These are phyloP conservation scores for Linepithema humile DNA, from an alignment of 1,140 invertebrate genomes.

Conservation along the genomic window DNA sequence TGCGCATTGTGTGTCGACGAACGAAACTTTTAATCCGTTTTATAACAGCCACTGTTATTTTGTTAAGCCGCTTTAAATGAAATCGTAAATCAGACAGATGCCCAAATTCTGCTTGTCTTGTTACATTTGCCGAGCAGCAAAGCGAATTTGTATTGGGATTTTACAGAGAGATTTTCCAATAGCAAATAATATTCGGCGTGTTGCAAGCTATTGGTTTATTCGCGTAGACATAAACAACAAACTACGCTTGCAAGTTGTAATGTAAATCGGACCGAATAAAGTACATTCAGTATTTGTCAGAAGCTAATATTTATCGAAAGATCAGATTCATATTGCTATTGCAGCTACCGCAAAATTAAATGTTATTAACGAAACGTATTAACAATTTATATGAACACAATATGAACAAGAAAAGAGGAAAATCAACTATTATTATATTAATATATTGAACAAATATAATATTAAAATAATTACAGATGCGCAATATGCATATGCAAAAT, in stretches of 20 bases:
- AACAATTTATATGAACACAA: not conserved
- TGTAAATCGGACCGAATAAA: slow-evolving; percentile 26
- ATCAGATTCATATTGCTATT: slow-evolving; percentile 8
- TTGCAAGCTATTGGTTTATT: slow-evolving; percentile 8
- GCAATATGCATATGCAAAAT: too few species aligned
- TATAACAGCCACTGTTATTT: not conserved
- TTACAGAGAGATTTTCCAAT: slow-evolving; percentile 37
- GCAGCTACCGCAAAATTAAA: not conserved
- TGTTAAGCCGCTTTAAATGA: slow-evolving; percentile 31
- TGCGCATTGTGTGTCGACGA: not conserved
- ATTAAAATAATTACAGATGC: too few species aligned
- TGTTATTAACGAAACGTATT: not conserved
- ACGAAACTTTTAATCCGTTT: not conserved
- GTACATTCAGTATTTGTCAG: slow-evolving; percentile 25
- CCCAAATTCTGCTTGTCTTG: slow-evolving; percentile 43
- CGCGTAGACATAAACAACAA: slow-evolving; percentile 32
- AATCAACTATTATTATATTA: too few species aligned
- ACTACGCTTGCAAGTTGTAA: slow-evolving; percentile 23
- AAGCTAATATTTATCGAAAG: slow-evolving; percentile 44
- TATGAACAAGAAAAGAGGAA: not conserved
- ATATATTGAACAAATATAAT: too few species aligned
- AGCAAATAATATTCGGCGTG: slow-evolving; percentile 43
- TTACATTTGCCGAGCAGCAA: slow-evolving; percentile 34
- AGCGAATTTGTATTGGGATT: slow-evolving; percentile 43
- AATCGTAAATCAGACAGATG: slow-evolving; percentile 46